A percentile compares a stretch with the other conserved stretches of the same genome.
phyloP scores from a whole-genome alignment of 2,888 invertebrate species.

The Platycheirus rosarum region DNA sequence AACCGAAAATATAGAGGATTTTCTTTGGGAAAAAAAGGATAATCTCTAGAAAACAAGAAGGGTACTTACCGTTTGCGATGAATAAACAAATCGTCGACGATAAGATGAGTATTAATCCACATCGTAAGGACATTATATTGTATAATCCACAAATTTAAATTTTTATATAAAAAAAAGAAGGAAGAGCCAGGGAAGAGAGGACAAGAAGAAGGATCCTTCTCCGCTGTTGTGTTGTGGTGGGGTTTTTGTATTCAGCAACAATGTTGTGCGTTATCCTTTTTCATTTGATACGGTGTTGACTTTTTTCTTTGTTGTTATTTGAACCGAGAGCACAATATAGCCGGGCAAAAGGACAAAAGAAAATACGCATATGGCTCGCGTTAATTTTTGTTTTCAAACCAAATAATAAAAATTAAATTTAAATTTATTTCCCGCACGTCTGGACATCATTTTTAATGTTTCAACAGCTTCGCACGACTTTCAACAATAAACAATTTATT shows the following conservation, averaged over 20 bases:
- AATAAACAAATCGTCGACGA: constrained; percentile 81
- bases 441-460: constrained; percentile 33
- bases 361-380: constrained; percentile 19
- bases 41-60: constrained; percentile 1
- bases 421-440: constrained; percentile 41
- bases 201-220: constrained; percentile 21
- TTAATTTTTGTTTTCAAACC: constrained; percentile 24
- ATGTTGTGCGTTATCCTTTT: constrained; percentile 33
- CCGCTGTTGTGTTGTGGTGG: not conserved
- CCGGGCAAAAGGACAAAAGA: constrained; percentile 42
- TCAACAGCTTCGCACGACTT: constrained; percentile 52
- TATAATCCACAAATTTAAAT: constrained; percentile 58
- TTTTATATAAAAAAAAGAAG: constrained; percentile 29
- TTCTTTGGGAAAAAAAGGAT: constrained; percentile 4
- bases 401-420: constrained; percentile 27
- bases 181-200: constrained; percentile 16
- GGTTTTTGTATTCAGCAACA: constrained; percentile 22
- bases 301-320: constrained; percentile 42
- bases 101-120: constrained; percentile 82
- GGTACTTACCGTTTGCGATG: constrained; percentile 82
- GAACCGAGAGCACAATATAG: constrained; percentile 19
- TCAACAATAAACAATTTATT: constrained; percentile 24
- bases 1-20: not conserved
- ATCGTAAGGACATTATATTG: constrained; percentile 81
- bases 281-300: constrained; percentile 56